phyloP scores from a whole-genome alignment of 2,797 vertebrate species.

The Spinus pinus region DNA sequence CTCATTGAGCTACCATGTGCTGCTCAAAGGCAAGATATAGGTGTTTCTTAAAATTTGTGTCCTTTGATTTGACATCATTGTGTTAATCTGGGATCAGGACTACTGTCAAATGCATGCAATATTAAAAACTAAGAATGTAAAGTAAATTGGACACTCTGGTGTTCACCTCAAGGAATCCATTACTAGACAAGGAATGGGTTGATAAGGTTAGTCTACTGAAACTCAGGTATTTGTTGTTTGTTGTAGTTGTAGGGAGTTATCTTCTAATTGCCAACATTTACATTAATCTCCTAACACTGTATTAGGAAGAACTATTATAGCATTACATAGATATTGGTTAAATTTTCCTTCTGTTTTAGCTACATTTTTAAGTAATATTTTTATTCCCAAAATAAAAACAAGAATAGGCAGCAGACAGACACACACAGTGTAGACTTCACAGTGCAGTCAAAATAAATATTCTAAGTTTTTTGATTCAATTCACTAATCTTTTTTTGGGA shows the following conservation, averaged over 20 bases:
- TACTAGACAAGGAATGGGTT: not conserved
- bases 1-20: not conserved
- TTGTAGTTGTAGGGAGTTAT: not conserved
- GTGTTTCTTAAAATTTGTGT: not conserved
- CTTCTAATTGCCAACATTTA: not conserved
- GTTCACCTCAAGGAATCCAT: not conserved
- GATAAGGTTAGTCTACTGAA: not conserved
- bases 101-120: not conserved
- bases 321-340: not conserved
- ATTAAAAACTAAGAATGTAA: not conserved
- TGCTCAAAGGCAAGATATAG: not conserved
- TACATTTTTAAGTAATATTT: not conserved
- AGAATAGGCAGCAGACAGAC: not conserved
- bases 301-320: not conserved
- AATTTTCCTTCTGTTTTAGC: not conserved
- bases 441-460: not conserved
- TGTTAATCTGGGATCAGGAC: not conserved
- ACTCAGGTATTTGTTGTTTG: not conserved
- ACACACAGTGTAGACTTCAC: fast-evolving
- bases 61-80: not conserved
- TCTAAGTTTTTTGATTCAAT: not conserved
- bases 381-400: not conserved
- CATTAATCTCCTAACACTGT: not conserved
- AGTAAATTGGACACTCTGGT: not conserved
- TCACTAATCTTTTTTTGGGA: not conserved